phyloP scores from a whole-genome alignment of 2,113 vertebrate species.

The Pithys albifrons region DNA sequence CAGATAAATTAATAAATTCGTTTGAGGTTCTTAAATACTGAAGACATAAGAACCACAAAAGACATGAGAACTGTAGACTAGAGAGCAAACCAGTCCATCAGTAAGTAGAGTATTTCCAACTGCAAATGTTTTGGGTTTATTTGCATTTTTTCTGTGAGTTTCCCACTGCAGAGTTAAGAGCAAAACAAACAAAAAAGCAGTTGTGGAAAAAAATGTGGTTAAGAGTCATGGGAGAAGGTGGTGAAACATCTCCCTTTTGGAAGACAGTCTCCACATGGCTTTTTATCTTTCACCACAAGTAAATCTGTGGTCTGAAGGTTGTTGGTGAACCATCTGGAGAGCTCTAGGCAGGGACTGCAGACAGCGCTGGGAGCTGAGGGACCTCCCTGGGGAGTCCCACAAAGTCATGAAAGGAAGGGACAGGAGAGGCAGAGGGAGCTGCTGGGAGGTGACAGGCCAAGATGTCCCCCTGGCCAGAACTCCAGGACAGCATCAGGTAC shows the following conservation, averaged over 20 bases:
- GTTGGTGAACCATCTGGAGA: background rate
- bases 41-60: background rate
- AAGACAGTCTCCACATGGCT: background rate
- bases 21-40: background rate
- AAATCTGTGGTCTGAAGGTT: background rate
- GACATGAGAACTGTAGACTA: background rate
- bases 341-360: background rate
- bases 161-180: background rate
- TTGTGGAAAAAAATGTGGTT: background rate
- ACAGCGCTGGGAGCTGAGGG: background rate
- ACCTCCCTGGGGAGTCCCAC: background rate
- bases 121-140: background rate
- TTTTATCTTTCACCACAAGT: background rate
- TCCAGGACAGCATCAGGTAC: fast-evolving
- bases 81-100: background rate
- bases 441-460: background rate
- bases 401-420: background rate
- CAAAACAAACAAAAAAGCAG: background rate
- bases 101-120: background rate
- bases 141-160: background rate
- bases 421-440: fast-evolving
- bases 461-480: background rate
- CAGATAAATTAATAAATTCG: slow-evolving; percentile 1
- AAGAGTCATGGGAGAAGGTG: background rate
- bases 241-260: background rate